These are phyloP conservation scores for Sparus aurata DNA, from an alignment of 2,797 vertebrate genomes.

Conservation along the genomic window DNA sequence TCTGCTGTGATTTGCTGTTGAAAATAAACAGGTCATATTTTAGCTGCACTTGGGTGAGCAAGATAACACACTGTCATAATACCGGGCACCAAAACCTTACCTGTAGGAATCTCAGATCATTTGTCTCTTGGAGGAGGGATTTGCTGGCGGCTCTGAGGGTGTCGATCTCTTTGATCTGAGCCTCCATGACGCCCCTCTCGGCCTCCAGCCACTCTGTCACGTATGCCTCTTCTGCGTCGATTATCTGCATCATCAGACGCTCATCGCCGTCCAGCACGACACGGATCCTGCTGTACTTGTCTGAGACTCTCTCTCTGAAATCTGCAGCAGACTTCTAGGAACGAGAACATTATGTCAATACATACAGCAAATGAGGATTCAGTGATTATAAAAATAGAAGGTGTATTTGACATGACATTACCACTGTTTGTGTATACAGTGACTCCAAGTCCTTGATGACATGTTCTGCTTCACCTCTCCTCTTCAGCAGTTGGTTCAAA, in stretches of 20 bases:
- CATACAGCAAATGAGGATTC: background rate
- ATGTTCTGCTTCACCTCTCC: slow-evolving; percentile 74
- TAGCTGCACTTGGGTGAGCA: background rate
- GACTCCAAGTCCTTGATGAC: slow-evolving; percentile 79
- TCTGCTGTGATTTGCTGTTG: slow-evolving; percentile 79
- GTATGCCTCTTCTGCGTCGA: slow-evolving; percentile 81
- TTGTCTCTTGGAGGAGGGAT: slow-evolving; percentile 76
- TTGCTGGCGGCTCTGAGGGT: slow-evolving; percentile 73
- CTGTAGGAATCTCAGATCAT: slow-evolving; percentile 78
- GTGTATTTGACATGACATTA: slow-evolving; percentile 45
- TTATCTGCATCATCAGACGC: slow-evolving; percentile 84
- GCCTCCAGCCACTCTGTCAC: slow-evolving; percentile 80
- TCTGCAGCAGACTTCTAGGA: slow-evolving; percentile 76
- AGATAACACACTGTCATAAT: background rate
- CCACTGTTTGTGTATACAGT: slow-evolving; percentile 79
- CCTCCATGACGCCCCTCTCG: slow-evolving; percentile 73
- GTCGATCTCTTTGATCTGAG: slow-evolving; percentile 77
- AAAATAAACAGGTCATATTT: slow-evolving; percentile 36
- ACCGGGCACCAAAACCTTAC: slow-evolving; percentile 30
- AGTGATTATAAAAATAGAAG: background rate
- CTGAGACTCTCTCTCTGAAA: slow-evolving; percentile 77
- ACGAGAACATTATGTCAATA: background rate
- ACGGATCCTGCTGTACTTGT: slow-evolving; percentile 83
- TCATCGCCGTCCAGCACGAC: slow-evolving; percentile 83
- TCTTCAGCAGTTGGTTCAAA: slow-evolving; percentile 75